phyloP scores from a whole-genome alignment of 2,113 vertebrate genomes.

The Dasyurus viverrinus region DNA sequence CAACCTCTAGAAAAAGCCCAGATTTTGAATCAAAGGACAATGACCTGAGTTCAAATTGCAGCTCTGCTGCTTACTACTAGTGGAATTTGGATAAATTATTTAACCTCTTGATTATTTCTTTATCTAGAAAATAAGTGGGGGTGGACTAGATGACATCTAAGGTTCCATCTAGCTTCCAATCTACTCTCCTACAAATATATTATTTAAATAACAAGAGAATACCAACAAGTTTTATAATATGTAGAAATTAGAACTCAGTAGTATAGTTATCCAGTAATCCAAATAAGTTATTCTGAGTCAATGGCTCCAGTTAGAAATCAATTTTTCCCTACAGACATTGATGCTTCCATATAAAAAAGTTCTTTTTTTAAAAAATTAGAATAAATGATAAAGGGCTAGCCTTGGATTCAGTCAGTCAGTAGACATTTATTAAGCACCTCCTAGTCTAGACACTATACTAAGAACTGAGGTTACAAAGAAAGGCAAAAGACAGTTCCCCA shows the following conservation, averaged over 20 bases:
- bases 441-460: not conserved
- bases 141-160: not conserved
- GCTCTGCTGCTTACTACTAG: not conserved
- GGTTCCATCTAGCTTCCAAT: not conserved
- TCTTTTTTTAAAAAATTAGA: not conserved
- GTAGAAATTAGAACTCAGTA: conserved; percentile 32
- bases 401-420: not conserved
- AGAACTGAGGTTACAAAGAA: not conserved
- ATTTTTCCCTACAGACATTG: not conserved
- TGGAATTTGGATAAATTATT: not conserved
- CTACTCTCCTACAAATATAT: not conserved
- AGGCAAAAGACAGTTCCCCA: not conserved
- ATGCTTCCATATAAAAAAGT: not conserved
- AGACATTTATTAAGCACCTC: not conserved
- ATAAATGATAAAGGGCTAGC: not conserved
- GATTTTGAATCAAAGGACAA: not conserved
- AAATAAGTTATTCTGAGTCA: not conserved
- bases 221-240: conserved; percentile 1
- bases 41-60: not conserved
- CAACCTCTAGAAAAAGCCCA: not conserved
- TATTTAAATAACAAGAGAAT: not conserved
- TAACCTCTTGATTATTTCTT: not conserved
- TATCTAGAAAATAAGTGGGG: not conserved
- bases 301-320: not conserved
- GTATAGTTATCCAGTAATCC: not conserved